These are phyloP conservation scores for Euplexia lucipara DNA, from an alignment of 2,888 invertebrate genomes.

Conservation along the genomic window DNA sequence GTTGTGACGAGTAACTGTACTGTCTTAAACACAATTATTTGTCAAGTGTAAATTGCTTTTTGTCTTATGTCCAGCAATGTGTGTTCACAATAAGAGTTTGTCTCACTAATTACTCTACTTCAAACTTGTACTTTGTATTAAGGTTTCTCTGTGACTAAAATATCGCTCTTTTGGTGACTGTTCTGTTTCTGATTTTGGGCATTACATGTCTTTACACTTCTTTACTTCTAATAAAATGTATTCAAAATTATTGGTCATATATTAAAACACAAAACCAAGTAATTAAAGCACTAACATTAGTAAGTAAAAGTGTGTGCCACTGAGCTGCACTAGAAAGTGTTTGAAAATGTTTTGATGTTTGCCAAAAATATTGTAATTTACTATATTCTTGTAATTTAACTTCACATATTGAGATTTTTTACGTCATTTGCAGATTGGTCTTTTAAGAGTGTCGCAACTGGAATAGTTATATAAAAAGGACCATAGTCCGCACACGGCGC, in stretches of 20 bases:
- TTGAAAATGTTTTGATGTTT: conserved; percentile 61
- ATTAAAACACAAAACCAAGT: conserved; percentile 14
- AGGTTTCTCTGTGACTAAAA: conserved; percentile 59
- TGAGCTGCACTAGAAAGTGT: conserved; percentile 49
- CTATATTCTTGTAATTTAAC: conserved; percentile 53
- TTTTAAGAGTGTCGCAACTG: conserved; percentile 89
- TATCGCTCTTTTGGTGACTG: conserved; percentile 55
- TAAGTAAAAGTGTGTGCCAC: conserved; percentile 45
- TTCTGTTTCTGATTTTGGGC: conserved; percentile 49
- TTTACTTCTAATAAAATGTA: conserved; percentile 24
- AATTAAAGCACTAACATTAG: conserved; percentile 26
- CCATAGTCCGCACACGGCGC: conserved; percentile 71
- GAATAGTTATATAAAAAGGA: conserved; percentile 84
- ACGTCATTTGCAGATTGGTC: conserved; percentile 89
- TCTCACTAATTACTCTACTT: conserved; percentile 54
- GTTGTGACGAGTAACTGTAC: conserved; percentile 71
- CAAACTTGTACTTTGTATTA: conserved; percentile 61
- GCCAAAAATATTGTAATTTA: conserved; percentile 63
- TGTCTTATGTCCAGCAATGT: conserved; percentile 64
- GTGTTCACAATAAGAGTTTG: conserved; percentile 64
- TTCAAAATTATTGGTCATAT: conserved; percentile 30
- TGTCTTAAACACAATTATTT: conserved; percentile 60
- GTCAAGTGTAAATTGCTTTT: conserved; percentile 60
- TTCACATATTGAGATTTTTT: conserved; percentile 66
- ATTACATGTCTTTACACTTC: conserved; percentile 39